Conservation (phyloP, 30 jellyfish, hydroid and myxozoan genomes). For the Sanderia malayensis region DNA sequence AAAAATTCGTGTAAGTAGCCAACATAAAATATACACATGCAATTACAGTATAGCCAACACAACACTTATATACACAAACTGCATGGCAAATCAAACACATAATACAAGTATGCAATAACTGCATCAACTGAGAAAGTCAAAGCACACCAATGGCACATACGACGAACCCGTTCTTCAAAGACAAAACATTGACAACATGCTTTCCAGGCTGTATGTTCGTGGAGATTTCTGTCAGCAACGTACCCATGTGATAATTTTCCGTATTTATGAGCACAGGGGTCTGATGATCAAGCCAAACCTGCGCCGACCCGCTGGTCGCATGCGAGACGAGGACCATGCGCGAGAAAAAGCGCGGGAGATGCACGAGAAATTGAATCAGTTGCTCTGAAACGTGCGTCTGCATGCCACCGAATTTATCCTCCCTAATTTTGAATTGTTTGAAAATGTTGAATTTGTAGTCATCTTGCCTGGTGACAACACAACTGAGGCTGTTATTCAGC, state of each 20-base stretch:
- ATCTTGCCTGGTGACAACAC: conserved; percentile 72
- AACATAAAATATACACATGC: no score
- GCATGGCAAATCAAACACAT: no score
- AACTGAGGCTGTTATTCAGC: conserved; percentile 84
- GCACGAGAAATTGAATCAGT: conserved; percentile 64
- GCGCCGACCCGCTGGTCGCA: conserved; percentile 84
- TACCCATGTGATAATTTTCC: conserved; percentile 92
- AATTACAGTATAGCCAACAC: no score
- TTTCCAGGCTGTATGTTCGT: conserved; percentile 88
- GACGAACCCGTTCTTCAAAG: conserved; percentile 82
- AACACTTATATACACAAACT: no score
- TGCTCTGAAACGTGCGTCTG: conserved; percentile 91
- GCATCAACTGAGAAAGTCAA: conserved; percentile 6
- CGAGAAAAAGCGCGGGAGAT: conserved; percentile 69
- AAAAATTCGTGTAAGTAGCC: no score
- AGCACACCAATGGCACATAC: conserved; percentile 92
- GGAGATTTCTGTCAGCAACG: conserved; percentile 71
- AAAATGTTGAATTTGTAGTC: conserved; percentile 71
- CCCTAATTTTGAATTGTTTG: conserved; percentile 81
- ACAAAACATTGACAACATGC: conserved; percentile 70
- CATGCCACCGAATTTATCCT: conserved; percentile 92
- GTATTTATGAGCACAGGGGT: conserved; percentile 83
- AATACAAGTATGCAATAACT: no score
- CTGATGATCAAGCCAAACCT: conserved; percentile 89
- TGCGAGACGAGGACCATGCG: conserved; percentile 84